Evolutionary conservation across 2,113 vertebrate genomes (phyloP), one percentile per base, ranked within the genome.

Genomic region (Oryzias javanicus): DNA sequence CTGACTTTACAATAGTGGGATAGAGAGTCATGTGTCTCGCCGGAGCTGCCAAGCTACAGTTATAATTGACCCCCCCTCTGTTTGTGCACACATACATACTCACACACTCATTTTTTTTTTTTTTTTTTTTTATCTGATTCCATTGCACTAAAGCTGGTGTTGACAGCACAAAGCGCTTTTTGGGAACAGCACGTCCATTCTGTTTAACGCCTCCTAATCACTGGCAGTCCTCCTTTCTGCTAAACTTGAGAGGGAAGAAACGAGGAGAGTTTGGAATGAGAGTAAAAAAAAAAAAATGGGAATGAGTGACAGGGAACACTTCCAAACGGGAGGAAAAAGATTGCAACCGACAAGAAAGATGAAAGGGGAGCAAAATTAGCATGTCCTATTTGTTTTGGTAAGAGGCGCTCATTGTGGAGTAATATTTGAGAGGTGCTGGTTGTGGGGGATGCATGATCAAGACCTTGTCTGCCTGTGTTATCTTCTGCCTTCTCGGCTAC

Each of bases 161-260:
- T 97, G 95, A 97, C 95, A 97, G 94, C 95, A 94, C 89, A 92
- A 93, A 93, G 93, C 91, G 91, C 90, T 94, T 93, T 95, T 93
- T 90, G 86, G 88, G 89, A 94, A 91, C 93, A 94, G 94, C 92
- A 93, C 90, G 93, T 94, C 84, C 84, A 93, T 95, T 95, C 93
- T 94, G 92, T 93, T 90, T 91, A 83, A 89, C 81, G 92, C 91
- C 92, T 90, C 79, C 29, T 74, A 35, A 6, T 89, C 88, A 88
- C 71, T 74, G 74, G 78, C 76, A 69, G 91, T 90, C 76, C 24
- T 64, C 12, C 1, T 88, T 85, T 70, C 73, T 80, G 70, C 71
- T 74, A 71, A 79, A 84, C 70, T 70, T 66, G 78, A 84, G 71
- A 81, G 68, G 56, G 71, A 49, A 64, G 80, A 83, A 83, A 70